phyloP scores from a whole-genome alignment of 2,888 invertebrate species.

The Vesta saturnalis region DNA sequence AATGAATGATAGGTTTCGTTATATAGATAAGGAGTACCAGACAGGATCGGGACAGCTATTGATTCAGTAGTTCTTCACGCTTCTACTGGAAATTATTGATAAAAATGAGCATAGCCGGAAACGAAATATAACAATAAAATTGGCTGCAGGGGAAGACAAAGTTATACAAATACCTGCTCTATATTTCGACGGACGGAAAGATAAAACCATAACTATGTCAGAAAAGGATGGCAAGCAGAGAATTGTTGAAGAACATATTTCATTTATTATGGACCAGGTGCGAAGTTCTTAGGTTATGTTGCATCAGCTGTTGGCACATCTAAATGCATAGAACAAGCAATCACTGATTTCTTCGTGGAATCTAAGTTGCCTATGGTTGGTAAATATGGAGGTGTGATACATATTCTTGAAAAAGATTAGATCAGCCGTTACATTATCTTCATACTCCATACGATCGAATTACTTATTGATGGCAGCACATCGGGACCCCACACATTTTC shows the following conservation, averaged over 20 bases:
- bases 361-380: no score
- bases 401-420: no score
- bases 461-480: constrained; percentile 2
- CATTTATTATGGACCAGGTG: not conserved
- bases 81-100: not conserved
- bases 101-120: not conserved
- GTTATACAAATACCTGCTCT: not conserved
- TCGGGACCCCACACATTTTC: not conserved
- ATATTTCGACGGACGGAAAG: not conserved
- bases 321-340: not conserved
- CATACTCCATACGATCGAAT: not conserved
- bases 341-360: not conserved
- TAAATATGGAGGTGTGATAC: no score
- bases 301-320: not conserved
- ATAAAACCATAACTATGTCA: not conserved
- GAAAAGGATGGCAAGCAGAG: not conserved
- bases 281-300: not conserved
- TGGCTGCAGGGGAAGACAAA: not conserved
- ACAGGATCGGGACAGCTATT: not conserved
- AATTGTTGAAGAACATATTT: constrained; percentile 5
- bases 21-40: not conserved
- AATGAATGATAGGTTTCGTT: no score
- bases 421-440: no score
- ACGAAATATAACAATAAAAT: not conserved
- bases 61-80: not conserved